phyloP scores from a whole-genome alignment of 2,113 vertebrate genomes.

The Scytalopus superciliaris region DNA sequence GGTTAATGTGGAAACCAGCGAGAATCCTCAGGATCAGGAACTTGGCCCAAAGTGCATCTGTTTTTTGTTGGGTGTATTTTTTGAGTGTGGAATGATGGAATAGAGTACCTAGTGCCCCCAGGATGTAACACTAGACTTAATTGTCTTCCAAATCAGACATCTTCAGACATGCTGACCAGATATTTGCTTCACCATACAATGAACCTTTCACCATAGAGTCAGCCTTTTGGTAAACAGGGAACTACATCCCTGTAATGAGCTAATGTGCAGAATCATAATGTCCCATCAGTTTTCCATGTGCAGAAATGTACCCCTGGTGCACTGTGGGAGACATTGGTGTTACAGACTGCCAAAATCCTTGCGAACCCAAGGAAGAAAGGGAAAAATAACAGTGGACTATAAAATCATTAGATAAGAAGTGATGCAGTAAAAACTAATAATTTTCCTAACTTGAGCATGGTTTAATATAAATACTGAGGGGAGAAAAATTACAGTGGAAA shows the following conservation, averaged over 20 bases:
- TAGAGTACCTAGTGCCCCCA: neutral
- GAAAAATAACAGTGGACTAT: neutral
- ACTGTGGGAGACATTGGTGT: neutral
- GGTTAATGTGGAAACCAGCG: neutral
- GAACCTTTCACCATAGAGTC: neutral
- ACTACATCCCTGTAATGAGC: neutral
- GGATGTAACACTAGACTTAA: neutral
- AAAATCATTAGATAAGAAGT: neutral
- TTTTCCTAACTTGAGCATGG: neutral
- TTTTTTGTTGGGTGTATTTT: neutral
- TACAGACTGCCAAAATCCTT: neutral
- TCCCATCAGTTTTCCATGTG: neutral
- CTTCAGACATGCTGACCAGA: neutral
- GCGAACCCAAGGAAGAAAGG: neutral
- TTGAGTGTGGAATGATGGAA: neutral
- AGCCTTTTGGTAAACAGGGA: neutral
- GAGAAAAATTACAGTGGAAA: neutral
- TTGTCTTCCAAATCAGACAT: neutral
- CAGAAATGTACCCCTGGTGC: neutral
- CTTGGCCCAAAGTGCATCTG: neutral
- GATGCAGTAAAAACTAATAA: neutral
- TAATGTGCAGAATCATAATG: neutral
- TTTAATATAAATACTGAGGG: neutral
- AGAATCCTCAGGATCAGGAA: neutral
- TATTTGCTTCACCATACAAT: neutral